A percentile compares a stretch with the other conserved stretches of the same genome.
Evolutionary conservation across 2,888 invertebrate genomes (phyloP).

Genomic region (Cistogaster globosa): DNA sequence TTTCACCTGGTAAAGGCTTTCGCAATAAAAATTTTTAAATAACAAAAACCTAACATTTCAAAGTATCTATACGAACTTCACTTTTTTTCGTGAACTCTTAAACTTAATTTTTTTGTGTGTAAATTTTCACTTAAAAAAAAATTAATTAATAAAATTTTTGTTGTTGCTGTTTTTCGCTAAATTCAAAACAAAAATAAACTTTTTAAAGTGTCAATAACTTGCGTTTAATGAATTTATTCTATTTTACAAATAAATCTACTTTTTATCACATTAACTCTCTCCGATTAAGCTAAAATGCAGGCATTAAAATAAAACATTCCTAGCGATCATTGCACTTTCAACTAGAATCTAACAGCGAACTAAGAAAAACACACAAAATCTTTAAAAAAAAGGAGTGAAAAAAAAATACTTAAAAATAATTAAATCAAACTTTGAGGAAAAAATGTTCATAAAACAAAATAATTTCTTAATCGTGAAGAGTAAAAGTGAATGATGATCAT

Average conservation of each 20-base stretch:
- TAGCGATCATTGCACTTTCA: constrained; percentile 72
- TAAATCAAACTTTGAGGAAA: constrained; percentile 34
- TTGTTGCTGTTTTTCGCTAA: no score
- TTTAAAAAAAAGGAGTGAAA: background rate
- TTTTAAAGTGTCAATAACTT: constrained; percentile 64
- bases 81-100: constrained; percentile 8
- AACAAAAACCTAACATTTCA: no score
- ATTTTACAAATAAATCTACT: constrained; percentile 15
- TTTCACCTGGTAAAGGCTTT: no score
- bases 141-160: background rate
- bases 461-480: background rate
- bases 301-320: constrained; percentile 51
- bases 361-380: background rate
- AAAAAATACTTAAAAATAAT: constrained; percentile 66
- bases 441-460: constrained; percentile 3
- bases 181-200: constrained; percentile 2
- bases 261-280: constrained; percentile 16
- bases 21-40: no score
- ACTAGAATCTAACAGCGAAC: constrained; percentile 62
- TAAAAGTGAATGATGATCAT: background rate
- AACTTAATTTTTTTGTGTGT: background rate
- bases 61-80: background rate
- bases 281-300: constrained; percentile 26
- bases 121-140: constrained; percentile 18
- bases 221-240: constrained; percentile 38